Base-by-base conservation (phyloP, 2,113 vertebrate genomes). In the Myocastor coypus region DNA sequence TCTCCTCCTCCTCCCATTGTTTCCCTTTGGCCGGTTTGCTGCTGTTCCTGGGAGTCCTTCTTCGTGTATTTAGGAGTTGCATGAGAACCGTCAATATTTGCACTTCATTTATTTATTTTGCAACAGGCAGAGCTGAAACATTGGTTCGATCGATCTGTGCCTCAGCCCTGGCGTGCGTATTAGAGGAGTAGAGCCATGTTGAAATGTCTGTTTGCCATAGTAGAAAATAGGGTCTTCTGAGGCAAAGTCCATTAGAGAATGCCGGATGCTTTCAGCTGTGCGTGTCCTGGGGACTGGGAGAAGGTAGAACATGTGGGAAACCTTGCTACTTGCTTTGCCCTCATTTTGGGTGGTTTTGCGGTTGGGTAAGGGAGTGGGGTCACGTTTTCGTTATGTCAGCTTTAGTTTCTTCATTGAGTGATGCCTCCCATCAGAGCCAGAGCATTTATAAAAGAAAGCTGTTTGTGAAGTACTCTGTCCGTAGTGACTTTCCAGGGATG, bases 41-140 rank as follows among this genome's bases (percentile, higher is more conserved):
- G 84, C 88, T 80, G 84, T 97, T 96, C 73, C 95, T 91, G 88
- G 92, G 95, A 97, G 92, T 73, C 85, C 84, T 52, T 95, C 95
- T 95, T 94, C 77, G 52, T 96, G 88, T 97, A 85, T 97, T 98
- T 97, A 95, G 94, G 95, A 97, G 84, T 96, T 98, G 96, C 97
- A 95, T 97, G 97, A 97, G 97, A 98, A 98, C 88, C 87, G 97
- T 98, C 98, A 98, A 98, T 98, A 98, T 98, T 98, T 98, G 97
- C 95, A 83, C 94, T 97, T 98, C 97, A 68, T 93, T 85, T 97
- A 95, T 96, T 97, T 97, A 87, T 97, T 98, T 98, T 98, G 97
- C 96, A 98, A 97, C 96, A 97, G 96, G 85, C 98, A 96, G 96
- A 97, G 89, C 94, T 97, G 97, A 97, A 97, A 98, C 97, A 96